Conservation (phyloP, 1,140 invertebrate genomes). For the Carcinoscorpius rotundicauda region DNA sequence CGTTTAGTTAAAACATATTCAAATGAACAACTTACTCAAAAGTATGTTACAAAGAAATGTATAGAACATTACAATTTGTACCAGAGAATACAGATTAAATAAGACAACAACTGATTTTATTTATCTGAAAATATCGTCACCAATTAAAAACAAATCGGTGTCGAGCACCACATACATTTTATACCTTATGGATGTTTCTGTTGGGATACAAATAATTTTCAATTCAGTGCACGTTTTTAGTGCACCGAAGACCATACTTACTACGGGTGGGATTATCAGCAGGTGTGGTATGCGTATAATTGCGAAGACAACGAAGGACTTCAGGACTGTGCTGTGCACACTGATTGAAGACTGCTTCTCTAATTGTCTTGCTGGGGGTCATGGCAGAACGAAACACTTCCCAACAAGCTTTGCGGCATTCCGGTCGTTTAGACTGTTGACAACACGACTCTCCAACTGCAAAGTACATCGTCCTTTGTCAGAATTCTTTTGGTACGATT, state of each 20-base stretch:
- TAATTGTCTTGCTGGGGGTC: constrained; percentile 38
- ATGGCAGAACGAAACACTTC: constrained; percentile 47
- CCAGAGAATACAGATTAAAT: too few species aligned
- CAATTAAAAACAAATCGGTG: too few species aligned
- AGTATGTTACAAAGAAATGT: too few species aligned
- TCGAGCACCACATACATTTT: too few species aligned
- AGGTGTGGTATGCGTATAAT: constrained; percentile 49
- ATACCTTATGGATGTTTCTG: too few species aligned
- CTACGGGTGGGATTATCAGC: constrained; percentile 52
- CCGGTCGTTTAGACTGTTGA: constrained; percentile 41
- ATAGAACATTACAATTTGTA: too few species aligned
- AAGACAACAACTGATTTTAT: too few species aligned
- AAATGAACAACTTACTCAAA: too few species aligned
- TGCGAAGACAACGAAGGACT: constrained; percentile 55
- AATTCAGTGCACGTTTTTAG: not conserved
- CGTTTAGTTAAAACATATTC: too few species aligned
- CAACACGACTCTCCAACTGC: constrained; percentile 58
- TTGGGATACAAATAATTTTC: not conserved
- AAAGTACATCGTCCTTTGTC: constrained; percentile 2
- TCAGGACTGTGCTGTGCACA: constrained; percentile 52
- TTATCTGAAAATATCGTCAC: too few species aligned
- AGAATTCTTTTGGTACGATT: too few species aligned
- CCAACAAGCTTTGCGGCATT: constrained; percentile 48
- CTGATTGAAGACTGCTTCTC: constrained; percentile 43
- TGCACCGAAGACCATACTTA: constrained; percentile 34